Conservation (phyloP, 30 jellyfish, hydroid and myxozoan species). For the Morbakka virulenta region DNA sequence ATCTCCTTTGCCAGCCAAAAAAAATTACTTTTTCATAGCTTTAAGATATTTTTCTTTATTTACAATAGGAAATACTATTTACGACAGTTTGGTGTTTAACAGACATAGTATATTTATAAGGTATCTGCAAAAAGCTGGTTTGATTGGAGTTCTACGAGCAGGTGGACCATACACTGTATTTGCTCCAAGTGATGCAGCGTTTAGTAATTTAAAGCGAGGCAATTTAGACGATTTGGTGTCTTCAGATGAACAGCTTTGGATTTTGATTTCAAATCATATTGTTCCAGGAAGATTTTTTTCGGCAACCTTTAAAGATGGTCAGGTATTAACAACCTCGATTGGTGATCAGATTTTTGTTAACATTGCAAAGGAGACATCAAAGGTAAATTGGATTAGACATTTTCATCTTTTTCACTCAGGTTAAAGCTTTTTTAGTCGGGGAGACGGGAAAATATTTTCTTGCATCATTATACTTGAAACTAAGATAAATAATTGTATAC, state of each 20-base stretch:
- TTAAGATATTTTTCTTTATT: too few species aligned
- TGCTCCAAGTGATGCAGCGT: conserved; percentile 42
- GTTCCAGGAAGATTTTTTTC: conserved; percentile 27
- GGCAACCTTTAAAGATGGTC: conserved; percentile 1
- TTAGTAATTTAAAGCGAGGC: not conserved
- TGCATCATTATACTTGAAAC: too few species aligned
- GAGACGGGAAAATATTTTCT: too few species aligned
- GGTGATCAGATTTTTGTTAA: not conserved
- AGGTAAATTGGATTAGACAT: not conserved
- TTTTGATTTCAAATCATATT: conserved; percentile 19
- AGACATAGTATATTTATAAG: not conserved
- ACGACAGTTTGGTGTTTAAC: not conserved
- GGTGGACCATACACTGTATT: conserved; percentile 27
- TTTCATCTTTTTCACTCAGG: not conserved
- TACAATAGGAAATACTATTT: not conserved
- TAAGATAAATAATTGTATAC: too few species aligned
- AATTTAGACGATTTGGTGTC: not conserved
- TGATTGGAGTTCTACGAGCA: not conserved
- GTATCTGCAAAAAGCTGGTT: not conserved
- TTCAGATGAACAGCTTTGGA: not conserved
- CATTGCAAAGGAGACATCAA: not conserved
- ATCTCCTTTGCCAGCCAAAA: too few species aligned
- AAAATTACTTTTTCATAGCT: too few species aligned
- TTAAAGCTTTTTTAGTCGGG: too few species aligned
- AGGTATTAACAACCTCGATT: not conserved